These are phyloP conservation scores for Varroa destructor DNA, from an alignment of 1,140 invertebrate genomes.

Conservation along the genomic window DNA sequence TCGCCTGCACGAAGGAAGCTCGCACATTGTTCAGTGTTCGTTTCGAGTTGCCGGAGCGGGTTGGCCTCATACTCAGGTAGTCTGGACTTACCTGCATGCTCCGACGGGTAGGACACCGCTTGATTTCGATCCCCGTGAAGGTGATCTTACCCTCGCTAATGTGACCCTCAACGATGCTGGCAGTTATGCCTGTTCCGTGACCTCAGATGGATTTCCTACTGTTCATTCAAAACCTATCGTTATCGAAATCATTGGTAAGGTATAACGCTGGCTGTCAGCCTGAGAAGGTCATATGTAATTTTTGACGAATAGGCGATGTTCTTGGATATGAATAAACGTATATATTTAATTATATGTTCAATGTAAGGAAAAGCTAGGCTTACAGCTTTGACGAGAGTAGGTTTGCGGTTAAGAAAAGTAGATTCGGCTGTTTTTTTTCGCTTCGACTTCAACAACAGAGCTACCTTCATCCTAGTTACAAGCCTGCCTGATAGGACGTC, in stretches of 20 bases:
- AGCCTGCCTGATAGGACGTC: too few relatives aligned
- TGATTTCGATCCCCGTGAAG: constrained; percentile 43
- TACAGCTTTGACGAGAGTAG: too few relatives aligned
- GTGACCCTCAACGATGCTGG: constrained; percentile 51
- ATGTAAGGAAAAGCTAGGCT: too few relatives aligned
- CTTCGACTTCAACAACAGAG: too few relatives aligned
- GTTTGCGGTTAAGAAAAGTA: too few relatives aligned
- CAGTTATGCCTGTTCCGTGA: constrained; percentile 53
- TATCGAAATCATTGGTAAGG: constrained; percentile 50
- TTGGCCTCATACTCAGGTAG: constrained; percentile 12
- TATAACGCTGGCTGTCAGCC: too few relatives aligned
- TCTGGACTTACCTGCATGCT: constrained; percentile 11
- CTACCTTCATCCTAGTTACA: too few relatives aligned
- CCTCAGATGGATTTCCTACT: constrained; percentile 51
- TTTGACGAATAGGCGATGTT: too few relatives aligned
- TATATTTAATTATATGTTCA: too few relatives aligned
- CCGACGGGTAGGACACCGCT: background rate
- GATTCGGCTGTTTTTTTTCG: too few relatives aligned
- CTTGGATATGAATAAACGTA: too few relatives aligned
- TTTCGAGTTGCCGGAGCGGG: background rate
- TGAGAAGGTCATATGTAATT: too few relatives aligned
- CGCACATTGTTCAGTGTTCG: constrained; percentile 22
- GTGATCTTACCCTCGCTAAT: constrained; percentile 49
- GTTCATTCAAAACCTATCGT: constrained; percentile 48
- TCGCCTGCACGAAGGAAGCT: constrained; percentile 16